Base-by-base conservation (phyloP, 2,797 vertebrate species). In the Phataginus tetradactyla region DNA sequence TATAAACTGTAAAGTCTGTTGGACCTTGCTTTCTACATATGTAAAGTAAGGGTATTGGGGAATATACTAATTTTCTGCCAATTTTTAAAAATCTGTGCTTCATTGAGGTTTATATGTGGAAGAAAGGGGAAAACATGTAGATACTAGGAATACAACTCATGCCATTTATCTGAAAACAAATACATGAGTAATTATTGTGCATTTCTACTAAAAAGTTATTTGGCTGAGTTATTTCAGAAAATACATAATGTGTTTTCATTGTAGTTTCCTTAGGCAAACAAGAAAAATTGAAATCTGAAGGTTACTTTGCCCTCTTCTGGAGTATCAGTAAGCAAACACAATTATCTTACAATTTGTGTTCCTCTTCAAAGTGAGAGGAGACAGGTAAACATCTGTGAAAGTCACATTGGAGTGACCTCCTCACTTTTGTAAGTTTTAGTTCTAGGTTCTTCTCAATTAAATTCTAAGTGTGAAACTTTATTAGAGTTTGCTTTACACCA, bases 401-500 rank as follows among this genome's bases (percentile, higher is more conserved):
- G 29, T 72, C 4, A 11, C 25, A 59, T 32, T 39, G 45, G n/a
- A 25, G 18, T 45, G 13, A 57, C 37, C 90, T 88, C 74, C 20
- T 59, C 5, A 89, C 3, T 29, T 89, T 63, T 13, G 0, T 87
- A 79, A 53, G 13, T 85, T 74, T 45, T 91, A 86, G 71, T 86
- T 11, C 37, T 51, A 17, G 3, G 1, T 68, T 90, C 23, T 87
- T 86, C 7, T 1, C 37, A 69, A 94, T 90, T 86, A 79, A 88
- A 92, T 95, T 77, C 37, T 72, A 81, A 74, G 27, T 69, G 12
- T 85, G 27, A 88, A 87, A 74, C 29, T 90, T 90, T 9, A 42
- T 7, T 53, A 34, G 37, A 39, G 14, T 89, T 75, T 94, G 13
- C 25, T 87, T 85, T 71, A 63, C 1, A 17, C 95, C 77, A 64